Evolutionary conservation across 2,888 invertebrate species (phyloP).

Genomic region (Ectropis crepuscularia): DNA sequence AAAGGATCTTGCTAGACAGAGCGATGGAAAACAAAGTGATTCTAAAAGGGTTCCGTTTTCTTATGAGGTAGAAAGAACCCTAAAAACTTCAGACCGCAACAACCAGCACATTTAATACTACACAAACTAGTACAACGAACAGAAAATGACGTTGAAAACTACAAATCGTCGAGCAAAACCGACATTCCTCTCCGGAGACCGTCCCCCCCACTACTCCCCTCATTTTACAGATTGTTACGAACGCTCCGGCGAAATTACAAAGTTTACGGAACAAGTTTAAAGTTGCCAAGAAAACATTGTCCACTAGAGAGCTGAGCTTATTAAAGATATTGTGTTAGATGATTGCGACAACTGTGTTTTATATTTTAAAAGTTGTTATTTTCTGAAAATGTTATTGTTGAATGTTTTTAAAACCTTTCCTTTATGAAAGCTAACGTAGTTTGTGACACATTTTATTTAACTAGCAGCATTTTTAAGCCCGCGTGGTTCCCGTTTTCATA

Average conservation of each 20-base stretch:
- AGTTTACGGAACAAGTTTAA: slow-evolving; percentile 19
- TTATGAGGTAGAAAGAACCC: too few species aligned
- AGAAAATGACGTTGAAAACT: slow-evolving; percentile 19
- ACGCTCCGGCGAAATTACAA: slow-evolving; percentile 24
- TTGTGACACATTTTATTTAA: not conserved
- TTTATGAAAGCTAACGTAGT: not conserved
- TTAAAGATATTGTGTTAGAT: slow-evolving; percentile 16
- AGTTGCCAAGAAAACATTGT: slow-evolving; percentile 16
- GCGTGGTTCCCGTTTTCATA: too few species aligned
- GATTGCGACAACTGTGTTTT: not conserved
- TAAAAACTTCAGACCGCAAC: slow-evolving; percentile 5
- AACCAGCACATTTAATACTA: slow-evolving; percentile 8
- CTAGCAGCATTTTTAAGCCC: not conserved
- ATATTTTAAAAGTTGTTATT: too few species aligned
- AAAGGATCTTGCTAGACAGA: too few species aligned
- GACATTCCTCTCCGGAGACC: slow-evolving; percentile 7
- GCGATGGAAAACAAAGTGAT: too few species aligned
- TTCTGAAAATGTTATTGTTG: too few species aligned
- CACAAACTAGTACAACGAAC: slow-evolving; percentile 21
- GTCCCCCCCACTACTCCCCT: slow-evolving; percentile 2
- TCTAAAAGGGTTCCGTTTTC: too few species aligned
- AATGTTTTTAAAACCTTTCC: not conserved
- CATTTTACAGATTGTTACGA: slow-evolving; percentile 28
- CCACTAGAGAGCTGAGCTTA: slow-evolving; percentile 15
- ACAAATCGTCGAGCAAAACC: slow-evolving; percentile 23